These are phyloP conservation scores for Pseudopipra pipra DNA, from an alignment of 2,113 vertebrate species.

Conservation along the genomic window DNA sequence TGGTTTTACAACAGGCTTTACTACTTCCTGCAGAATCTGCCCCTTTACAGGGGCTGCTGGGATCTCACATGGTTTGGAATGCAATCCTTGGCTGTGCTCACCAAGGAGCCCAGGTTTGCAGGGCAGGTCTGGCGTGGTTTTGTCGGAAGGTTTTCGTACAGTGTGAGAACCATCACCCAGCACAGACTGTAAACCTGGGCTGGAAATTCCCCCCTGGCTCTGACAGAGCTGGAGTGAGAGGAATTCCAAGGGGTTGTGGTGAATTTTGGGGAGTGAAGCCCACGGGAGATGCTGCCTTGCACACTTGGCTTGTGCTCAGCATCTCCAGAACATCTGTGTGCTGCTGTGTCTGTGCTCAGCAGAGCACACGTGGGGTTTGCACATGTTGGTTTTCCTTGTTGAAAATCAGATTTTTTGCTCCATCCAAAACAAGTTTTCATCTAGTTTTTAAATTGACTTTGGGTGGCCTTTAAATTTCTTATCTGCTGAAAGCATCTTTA, in stretches of 20 bases:
- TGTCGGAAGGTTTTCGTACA: rapidly evolving
- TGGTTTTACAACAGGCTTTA: background rate
- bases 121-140: background rate
- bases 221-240: rapidly evolving
- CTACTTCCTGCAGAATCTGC: background rate
- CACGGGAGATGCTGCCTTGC: rapidly evolving
- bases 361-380: background rate
- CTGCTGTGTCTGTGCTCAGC: background rate
- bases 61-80: background rate
- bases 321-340: background rate
- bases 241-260: background rate
- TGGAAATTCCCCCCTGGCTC: background rate
- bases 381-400: too few relatives aligned
- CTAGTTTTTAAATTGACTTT: background rate
- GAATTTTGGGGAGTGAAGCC: background rate
- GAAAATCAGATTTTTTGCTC: background rate
- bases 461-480: background rate
- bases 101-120: background rate
- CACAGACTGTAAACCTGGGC: rapidly evolving
- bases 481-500: background rate
- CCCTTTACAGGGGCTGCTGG: background rate
- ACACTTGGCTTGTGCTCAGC: rapidly evolving
- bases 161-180: rapidly evolving
- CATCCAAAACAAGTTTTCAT: background rate
- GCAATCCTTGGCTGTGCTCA: background rate